Base-by-base conservation (phyloP, 2,888 invertebrate genomes). In the Lithodes maja region DNA sequence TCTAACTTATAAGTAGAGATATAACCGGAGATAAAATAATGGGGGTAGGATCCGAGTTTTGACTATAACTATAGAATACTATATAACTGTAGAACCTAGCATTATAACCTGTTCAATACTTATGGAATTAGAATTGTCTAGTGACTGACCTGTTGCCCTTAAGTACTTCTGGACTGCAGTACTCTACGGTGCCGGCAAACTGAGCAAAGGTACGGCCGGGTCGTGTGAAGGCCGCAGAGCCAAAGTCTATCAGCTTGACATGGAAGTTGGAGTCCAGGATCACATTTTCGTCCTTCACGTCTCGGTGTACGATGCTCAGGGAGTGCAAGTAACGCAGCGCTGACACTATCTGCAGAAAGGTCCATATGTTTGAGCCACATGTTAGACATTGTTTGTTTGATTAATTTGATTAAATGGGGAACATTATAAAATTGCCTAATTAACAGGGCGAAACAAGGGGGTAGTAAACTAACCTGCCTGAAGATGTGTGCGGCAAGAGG, bases 241-340 rank as follows among this genome's bases (percentile, higher is more conserved):
- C 96, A 93, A 97, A 97, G 93, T 97, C 96, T 82, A 97, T 96
- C 53, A 96, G 94, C 92, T 96, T 96, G 82, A 96, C 95, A 93
- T 95, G 95, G 93, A 96, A 96, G 92, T 95, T 94, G 92, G 96
- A 95, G 94, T 96, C 95, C 80, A 96, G 95, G 90, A 96, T 96
- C 52, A 96, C 95, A 93, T 96, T 96, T 93, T 96, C 96, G 93
- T 96, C 96, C 93, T 96, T 96, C 89, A 96, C 95, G 93, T 96
- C 96, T 12, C 96, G 95, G 93, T 97, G 96, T 0, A 96, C 93
- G 91, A 97, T 96, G 92, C 95, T 95, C 33, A 95, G 93, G 0
- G 95, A 95, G 93, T 96, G 96, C 2, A 96, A 94, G 93, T 96
- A 96, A 81, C 95, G 94, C 3, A 96, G 95, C 1, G 96, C 96